phyloP scores from a whole-genome alignment of 2,888 invertebrate genomes.

The Hyalella azteca region DNA sequence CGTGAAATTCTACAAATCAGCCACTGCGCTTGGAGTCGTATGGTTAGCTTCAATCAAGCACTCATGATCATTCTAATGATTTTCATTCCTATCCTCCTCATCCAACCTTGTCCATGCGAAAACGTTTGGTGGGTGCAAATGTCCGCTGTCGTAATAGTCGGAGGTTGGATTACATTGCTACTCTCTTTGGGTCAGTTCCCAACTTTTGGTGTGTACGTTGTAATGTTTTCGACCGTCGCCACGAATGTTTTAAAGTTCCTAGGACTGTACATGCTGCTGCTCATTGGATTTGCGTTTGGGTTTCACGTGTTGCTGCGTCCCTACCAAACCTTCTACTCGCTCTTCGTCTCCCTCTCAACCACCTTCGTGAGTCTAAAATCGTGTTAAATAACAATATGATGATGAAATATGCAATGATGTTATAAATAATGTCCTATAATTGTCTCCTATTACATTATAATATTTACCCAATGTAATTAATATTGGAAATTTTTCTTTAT shows the following conservation, averaged over 20 bases:
- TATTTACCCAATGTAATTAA: too few relatives aligned
- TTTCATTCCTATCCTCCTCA: conserved; percentile 70
- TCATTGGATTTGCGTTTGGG: conserved; percentile 79
- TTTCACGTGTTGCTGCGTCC: conserved; percentile 81
- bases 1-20: conserved; percentile 82
- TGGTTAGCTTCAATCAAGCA: conserved; percentile 83
- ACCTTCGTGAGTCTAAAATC: conserved; percentile 54
- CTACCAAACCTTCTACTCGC: conserved; percentile 64
- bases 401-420: too few relatives aligned
- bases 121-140: conserved; percentile 72
- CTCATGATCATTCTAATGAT: conserved; percentile 78
- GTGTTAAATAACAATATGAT: too few relatives aligned
- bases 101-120: conserved; percentile 72
- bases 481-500: too few relatives aligned
- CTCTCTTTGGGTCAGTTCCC: conserved; percentile 86
- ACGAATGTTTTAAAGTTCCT: conserved; percentile 53
- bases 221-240: conserved; percentile 83
- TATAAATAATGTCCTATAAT: too few relatives aligned
- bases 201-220: conserved; percentile 82
- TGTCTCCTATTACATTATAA: too few relatives aligned
- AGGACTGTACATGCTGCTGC: conserved; percentile 63
- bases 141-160: conserved; percentile 73
- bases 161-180: conserved; percentile 84
- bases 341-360: conserved; percentile 44
- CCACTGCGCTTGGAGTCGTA: conserved; percentile 74